Evolutionary conservation across 2,797 vertebrate genomes (phyloP), one percentile per base, ranked within the genome.

Genomic region (Danio aesculapii): DNA sequence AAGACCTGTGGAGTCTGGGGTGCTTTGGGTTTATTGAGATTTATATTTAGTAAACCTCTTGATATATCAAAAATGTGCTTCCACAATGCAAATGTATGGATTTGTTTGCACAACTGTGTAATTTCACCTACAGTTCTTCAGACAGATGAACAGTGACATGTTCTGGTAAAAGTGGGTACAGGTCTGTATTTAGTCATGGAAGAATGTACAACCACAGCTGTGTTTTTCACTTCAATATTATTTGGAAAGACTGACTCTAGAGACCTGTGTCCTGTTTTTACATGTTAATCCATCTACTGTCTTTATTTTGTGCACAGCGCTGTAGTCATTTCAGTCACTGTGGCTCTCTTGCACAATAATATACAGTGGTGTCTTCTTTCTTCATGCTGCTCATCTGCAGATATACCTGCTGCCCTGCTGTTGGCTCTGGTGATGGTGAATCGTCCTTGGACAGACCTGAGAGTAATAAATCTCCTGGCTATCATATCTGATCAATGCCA

Each of bases 391-490:
- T 30, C 30, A 30, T 30, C 30, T 30, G 30, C 30, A 30, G 9
- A 58, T 57, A 11, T 6, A 68, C 13, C 19, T 68, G 47, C 13
- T 50, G 21, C 47, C 47, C 4, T 68, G 14, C 12, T 68, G 46
- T 50, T 68, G 19, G 30, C 46, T 68, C 19, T 68, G 46, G 66
- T 30, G 13, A 68, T 53, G 49, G 16, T 70, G 50, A 53, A 70
- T 8, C 21, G 6, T 70, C 67, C 49, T n/a, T 70, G 49, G 10
- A 53, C 68, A 53, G 68, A 70, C 49, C 49, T 55, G 50, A n/a
- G 49, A 41, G 49, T 70, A 70, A 41, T 70, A 53, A 0, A 50
- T 50, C 0, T 6, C 0, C 12, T 67, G 17, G 12, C 64, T 14
- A 21, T 49, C 17, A 67, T 49, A 8, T 67, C 1, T 67, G 64